Evolutionary conservation across 2,113 vertebrate genomes (phyloP), one percentile per base, ranked within the genome.

Genomic region (Hippocampus mohnikei): DNA sequence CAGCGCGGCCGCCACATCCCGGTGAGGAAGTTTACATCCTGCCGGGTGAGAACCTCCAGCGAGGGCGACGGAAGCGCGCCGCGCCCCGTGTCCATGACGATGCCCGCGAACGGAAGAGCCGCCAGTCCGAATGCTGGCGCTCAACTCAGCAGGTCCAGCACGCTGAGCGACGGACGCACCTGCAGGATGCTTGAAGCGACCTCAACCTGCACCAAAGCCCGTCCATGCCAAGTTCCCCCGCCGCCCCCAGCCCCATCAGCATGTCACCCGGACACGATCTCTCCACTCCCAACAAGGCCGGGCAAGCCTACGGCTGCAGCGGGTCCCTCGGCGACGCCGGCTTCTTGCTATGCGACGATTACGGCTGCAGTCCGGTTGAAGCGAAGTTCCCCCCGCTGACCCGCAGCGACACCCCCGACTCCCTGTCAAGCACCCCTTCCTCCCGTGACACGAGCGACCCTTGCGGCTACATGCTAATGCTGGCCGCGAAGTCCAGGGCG

Each of bases 321-420:
- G 96, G 96, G 48, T 98, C 96, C 37, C 96, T 96, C 8, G 94
- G 94, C 16, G 96, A 98, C 46, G 93, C 93, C 0, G 94, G 94
- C n/a, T 96, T 98, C 86, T 93, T 96, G 90, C 94, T 96, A 2
- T 93, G 95, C 40, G 96, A 98, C 0, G 96, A 99, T 50, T 95
- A 94, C 46, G 93, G 96, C 77, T 96, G 93, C 25, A 98, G 96
- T 80, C 96, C 95, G 0, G 90, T 92, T 0, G 95, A 95, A 1
- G 87, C 92, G 41, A 91, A 62, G 80, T 94, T 77, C 92, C 93
- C 89, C 86, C 91, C 75, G 65, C 86, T 94, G 77, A 94, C 93
- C 62, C 80, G 94, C 46, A 96, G 96, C 77, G 92, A 94, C 91
- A 97, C 96, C 2, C 96, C 96, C 0, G 96, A 98, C 80, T 97